Evolutionary conservation across 2,888 invertebrate genomes (phyloP).

Genomic region (Pseudococcus jackbeardsleyi): DNA sequence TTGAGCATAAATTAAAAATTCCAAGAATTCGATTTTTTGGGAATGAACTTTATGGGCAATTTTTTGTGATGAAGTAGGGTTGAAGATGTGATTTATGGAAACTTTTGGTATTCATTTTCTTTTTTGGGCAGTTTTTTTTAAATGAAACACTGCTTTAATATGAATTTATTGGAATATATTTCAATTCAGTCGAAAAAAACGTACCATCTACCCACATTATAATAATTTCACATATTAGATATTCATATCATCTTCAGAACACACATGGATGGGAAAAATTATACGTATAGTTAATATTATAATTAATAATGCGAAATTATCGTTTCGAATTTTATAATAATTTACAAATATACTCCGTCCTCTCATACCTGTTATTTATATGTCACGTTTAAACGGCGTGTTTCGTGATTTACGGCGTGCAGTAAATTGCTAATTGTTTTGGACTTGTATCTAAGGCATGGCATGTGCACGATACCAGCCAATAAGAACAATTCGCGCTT

Average conservation of each 20-base stretch:
- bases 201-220: neutral
- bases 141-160: neutral
- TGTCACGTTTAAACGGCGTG: constrained; percentile 57
- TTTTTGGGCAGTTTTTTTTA: too few species aligned
- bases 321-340: constrained; percentile 39
- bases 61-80: too few species aligned
- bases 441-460: constrained; percentile 26
- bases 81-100: too few species aligned
- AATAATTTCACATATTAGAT: neutral
- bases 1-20: too few species aligned
- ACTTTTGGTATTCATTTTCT: too few species aligned
- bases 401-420: constrained; percentile 62
- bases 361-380: constrained; percentile 39
- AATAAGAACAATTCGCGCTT: neutral
- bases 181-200: neutral
- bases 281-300: too few species aligned
- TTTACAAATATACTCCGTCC: constrained; percentile 15
- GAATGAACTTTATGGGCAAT: too few species aligned
- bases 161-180: too few species aligned
- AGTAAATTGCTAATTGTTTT: constrained; percentile 61
- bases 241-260: neutral
- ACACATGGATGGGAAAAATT: constrained; percentile 11
- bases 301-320: constrained; percentile 43
- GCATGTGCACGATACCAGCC: neutral
- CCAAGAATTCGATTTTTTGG: too few species aligned